Evolutionary conservation across 2,888 invertebrate species (phyloP), one percentile per base, ranked within the genome.

Genomic region (Megamerina dolium): DNA sequence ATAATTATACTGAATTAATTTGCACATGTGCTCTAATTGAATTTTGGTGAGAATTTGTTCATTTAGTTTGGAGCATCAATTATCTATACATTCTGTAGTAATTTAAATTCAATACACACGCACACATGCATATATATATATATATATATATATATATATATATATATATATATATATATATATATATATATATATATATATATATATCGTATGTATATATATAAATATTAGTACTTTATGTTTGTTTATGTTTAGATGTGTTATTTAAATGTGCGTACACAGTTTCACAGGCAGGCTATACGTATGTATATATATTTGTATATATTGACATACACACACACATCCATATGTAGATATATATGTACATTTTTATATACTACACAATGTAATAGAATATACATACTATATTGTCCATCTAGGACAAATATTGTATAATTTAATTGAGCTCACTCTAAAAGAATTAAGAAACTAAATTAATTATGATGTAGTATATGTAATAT

Each of bases 21-120:
- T 36, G 19, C 36, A 37, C 37, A 42, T 36, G 31, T 31, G 42
- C 23, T 42, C 42, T 37, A 42, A 42, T 42, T 42, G 31, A 42
- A 31, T 42, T 42, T 42, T 36, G 20, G 34, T n/a, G n/a, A n/a
- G n/a, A n/a, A n/a, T n/a, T n/a, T n/a, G n/a, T n/a, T n/a, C n/a
- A n/a, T n/a, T n/a, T n/a, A n/a, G n/a, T n/a, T n/a, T n/a, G n/a
- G n/a, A n/a, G n/a, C n/a, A n/a, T n/a, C n/a, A n/a, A n/a, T n/a
- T n/a, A n/a, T n/a, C n/a, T n/a, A n/a, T n/a, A n/a, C n/a, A n/a
- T n/a, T n/a, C n/a, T n/a, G n/a, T n/a, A n/a, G 2, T 20, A 20
- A 14, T 34, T 29, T 29, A 4, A 21, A 26, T 2, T 37, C 21
- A 37, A 20, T 12, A 14, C 4, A 16, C 16, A 10, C 17, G 10